Evolutionary conservation across 2,113 vertebrate species (phyloP).

Genomic region (Corvus cornix): DNA sequence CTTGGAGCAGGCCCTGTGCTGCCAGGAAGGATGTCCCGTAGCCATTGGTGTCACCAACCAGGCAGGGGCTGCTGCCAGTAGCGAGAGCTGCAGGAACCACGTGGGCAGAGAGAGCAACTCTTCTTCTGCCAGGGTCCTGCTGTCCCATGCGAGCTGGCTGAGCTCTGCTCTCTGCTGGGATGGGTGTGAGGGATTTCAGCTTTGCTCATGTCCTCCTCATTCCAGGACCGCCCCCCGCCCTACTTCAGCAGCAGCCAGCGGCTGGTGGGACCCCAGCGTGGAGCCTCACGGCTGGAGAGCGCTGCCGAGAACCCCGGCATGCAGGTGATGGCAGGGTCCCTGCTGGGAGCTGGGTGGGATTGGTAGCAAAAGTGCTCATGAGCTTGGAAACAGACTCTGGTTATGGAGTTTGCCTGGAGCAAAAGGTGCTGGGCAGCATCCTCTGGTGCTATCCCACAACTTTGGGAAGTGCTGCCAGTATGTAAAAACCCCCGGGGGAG

Average conservation of each 20-base stretch:
- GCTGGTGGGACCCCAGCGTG: slow-evolving; percentile 56
- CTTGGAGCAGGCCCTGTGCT: fast-evolving
- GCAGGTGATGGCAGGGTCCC: neutral
- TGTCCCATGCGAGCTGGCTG: neutral
- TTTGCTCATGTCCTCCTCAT: neutral
- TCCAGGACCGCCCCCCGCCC: slow-evolving; percentile 71
- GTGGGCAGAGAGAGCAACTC: neutral
- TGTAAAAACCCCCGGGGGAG: fast-evolving
- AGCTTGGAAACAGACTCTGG: neutral
- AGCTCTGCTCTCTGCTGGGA: fast-evolving
- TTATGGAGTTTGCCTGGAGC: neutral
- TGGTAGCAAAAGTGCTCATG: neutral
- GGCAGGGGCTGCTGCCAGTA: neutral
- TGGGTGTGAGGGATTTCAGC: neutral
- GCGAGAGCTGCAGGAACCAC: fast-evolving
- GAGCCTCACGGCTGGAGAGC: neutral
- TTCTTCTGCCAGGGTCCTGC: neutral
- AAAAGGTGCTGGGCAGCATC: neutral
- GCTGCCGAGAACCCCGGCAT: neutral
- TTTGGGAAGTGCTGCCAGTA: neutral
- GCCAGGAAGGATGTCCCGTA: fast-evolving
- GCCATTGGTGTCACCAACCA: neutral
- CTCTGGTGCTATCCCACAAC: neutral
- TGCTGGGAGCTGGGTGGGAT: neutral
- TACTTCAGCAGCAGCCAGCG: slow-evolving; percentile 82